Conservation (phyloP, 2,113 vertebrate species). For the Phyllostomus hastatus region DNA sequence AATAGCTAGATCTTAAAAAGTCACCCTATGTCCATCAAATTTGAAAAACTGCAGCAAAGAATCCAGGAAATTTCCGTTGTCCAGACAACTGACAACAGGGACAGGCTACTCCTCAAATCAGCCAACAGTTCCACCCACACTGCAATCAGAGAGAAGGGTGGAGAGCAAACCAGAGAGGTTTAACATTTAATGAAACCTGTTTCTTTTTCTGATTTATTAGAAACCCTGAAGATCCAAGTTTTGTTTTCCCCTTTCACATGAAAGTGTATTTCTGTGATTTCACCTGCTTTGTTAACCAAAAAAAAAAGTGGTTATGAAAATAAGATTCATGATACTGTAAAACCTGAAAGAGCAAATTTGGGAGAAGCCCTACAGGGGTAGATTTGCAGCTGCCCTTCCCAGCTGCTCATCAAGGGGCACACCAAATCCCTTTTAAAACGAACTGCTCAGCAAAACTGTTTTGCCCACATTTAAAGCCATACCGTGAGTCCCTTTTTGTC, state of each 20-base stretch:
- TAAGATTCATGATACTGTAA: background rate
- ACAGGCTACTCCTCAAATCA: background rate
- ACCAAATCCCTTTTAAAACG: background rate
- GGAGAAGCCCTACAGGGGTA: background rate
- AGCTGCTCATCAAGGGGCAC: background rate
- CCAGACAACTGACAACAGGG: constrained; percentile 2
- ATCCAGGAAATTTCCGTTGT: constrained; percentile 35
- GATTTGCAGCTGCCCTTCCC: background rate
- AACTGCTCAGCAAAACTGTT: background rate
- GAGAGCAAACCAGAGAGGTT: background rate
- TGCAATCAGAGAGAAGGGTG: background rate
- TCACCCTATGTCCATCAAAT: background rate
- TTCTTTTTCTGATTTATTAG: background rate
- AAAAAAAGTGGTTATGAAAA: background rate
- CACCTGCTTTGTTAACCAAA: background rate
- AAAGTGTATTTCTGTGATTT: background rate
- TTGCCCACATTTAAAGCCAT: background rate
- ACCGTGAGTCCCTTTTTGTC: background rate
- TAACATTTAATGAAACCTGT: background rate
- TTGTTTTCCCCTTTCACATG: background rate
- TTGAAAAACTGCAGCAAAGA: constrained; percentile 15
- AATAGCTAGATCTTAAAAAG: constrained; percentile 27
- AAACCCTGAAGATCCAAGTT: background rate
- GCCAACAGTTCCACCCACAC: background rate
- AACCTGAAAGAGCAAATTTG: background rate